Evolutionary conservation across 2,888 invertebrate species (phyloP).

Genomic region (Nomada ferruginata): DNA sequence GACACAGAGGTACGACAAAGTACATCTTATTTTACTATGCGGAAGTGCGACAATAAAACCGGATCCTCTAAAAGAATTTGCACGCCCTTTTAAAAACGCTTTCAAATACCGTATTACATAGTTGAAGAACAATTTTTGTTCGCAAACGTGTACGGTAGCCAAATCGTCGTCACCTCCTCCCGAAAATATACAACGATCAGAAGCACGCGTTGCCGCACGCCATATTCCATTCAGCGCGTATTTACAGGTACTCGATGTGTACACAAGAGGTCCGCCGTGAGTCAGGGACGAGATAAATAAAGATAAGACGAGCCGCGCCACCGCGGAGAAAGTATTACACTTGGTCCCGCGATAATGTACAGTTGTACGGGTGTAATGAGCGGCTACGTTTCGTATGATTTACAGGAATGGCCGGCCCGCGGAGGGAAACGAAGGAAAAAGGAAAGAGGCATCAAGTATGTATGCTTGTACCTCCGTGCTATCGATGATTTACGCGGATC

Average conservation of each 20-base stretch:
- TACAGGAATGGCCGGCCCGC: constrained; percentile 27
- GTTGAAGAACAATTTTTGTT: no score
- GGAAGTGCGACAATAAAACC: no score
- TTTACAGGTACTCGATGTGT: constrained; percentile 47
- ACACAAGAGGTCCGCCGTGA: constrained; percentile 43
- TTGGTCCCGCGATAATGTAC: constrained; percentile 47
- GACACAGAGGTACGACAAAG: neutral
- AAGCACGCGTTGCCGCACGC: constrained; percentile 52
- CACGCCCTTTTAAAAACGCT: no score
- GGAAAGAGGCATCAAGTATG: neutral
- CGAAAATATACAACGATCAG: constrained; percentile 35
- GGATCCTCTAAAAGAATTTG: no score
- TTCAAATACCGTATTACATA: no score
- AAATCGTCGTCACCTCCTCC: neutral
- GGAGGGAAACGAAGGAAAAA: constrained; percentile 11
- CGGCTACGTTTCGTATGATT: constrained; percentile 58
- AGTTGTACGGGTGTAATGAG: constrained; percentile 62
- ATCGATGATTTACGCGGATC: constrained; percentile 64
- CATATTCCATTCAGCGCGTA: neutral
- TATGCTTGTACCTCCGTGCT: constrained; percentile 10
- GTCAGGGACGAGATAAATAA: constrained; percentile 62
- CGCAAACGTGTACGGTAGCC: neutral
- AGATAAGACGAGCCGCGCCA: constrained; percentile 56
- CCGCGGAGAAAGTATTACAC: constrained; percentile 60
- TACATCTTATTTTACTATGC: no score